Percentiles rank a stretch among this genome's conserved stretches.
Evolutionary conservation across 2,888 invertebrate genomes (phyloP).

Genomic region (Ormyrus rosae): DNA sequence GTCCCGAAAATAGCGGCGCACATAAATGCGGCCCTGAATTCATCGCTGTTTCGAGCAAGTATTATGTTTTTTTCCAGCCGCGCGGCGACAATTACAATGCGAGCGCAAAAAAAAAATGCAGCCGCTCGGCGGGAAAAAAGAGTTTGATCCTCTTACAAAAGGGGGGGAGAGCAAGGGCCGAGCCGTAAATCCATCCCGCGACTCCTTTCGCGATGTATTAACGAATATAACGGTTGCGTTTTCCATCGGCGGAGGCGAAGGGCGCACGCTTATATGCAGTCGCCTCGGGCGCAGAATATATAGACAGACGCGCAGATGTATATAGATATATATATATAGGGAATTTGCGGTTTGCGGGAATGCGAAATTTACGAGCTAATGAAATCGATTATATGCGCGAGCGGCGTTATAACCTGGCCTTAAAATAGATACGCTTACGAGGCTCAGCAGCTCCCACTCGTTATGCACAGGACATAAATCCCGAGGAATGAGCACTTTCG

Average conservation of each 20-base stretch:
- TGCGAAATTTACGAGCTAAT: slow-evolving; percentile 59
- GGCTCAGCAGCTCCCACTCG: slow-evolving; percentile 24
- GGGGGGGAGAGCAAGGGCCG: neutral
- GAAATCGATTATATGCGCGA: slow-evolving; percentile 58
- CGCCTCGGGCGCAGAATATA: no score
- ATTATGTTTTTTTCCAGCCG: no score
- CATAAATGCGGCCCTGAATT: no score
- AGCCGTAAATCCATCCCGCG: slow-evolving; percentile 18
- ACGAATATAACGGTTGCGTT: slow-evolving; percentile 9
- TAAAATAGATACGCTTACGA: slow-evolving; percentile 56
- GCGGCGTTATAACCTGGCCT: slow-evolving; percentile 49
- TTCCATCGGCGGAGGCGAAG: neutral
- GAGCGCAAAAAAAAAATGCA: no score
- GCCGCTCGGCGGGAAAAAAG: no score
- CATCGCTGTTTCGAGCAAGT: no score
- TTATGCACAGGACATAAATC: slow-evolving; percentile 49
- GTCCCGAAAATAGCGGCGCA: no score
- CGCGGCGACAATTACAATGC: no score
- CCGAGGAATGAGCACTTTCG: slow-evolving; percentile 50
- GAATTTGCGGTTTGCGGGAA: slow-evolving; percentile 55
- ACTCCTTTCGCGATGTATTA: slow-evolving; percentile 1
- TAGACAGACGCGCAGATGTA: neutral
- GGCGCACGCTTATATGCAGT: neutral
- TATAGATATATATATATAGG: slow-evolving; percentile 30
- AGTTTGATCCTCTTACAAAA: no score